Evolutionary conservation across 2,113 vertebrate genomes (phyloP).

Genomic region (Meleagris gallopavo): DNA sequence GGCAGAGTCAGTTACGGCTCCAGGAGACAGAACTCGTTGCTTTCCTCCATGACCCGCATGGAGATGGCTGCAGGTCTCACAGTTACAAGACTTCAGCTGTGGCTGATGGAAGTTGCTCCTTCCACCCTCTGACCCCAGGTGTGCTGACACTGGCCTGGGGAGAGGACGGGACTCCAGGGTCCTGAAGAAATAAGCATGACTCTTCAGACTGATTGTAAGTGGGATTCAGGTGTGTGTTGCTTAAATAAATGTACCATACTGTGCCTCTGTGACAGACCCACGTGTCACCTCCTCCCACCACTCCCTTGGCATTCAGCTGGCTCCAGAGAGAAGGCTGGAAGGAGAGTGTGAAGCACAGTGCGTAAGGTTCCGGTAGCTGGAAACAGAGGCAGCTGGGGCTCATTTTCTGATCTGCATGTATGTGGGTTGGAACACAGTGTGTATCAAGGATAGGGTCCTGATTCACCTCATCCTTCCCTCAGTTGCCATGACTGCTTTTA

Average conservation of each 20-base stretch:
- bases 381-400: accelerated
- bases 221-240: background rate
- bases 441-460: background rate
- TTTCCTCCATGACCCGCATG: accelerated
- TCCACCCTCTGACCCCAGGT: too few species aligned
- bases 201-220: background rate
- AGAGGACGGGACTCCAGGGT: background rate
- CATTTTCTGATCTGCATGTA: background rate
- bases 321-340: background rate
- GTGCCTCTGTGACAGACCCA: background rate
- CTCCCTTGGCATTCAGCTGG: background rate
- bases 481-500: background rate
- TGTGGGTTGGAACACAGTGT: accelerated
- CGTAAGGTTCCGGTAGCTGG: background rate
- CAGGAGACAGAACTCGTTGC: background rate
- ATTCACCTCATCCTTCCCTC: background rate
- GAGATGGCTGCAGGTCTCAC: background rate
- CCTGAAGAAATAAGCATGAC: background rate
- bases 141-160: background rate
- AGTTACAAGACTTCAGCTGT: background rate
- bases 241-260: background rate
- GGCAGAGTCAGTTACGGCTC: background rate
- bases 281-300: background rate
- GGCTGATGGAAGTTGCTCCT: background rate
- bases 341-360: background rate